Base-by-base conservation (phyloP, 2,888 invertebrate genomes). In the Polyommatus icarus region DNA sequence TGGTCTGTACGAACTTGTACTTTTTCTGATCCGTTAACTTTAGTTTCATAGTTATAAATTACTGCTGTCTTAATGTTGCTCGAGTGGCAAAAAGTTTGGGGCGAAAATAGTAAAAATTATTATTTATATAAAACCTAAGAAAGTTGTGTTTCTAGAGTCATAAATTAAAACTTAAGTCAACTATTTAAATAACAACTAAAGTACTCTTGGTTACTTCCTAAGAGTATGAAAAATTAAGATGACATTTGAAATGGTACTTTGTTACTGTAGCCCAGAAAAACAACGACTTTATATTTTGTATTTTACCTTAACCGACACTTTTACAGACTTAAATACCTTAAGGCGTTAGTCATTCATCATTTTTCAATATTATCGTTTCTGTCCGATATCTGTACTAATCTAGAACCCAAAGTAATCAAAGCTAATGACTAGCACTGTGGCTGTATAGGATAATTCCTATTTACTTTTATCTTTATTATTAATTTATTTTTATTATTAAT, bases 21-120 rank as follows among this genome's bases (percentile, higher is more conserved):
- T 67, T 67, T 67, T 67, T 67, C 67, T 32, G 29, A 67, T 67
- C 67, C 24, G 67, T 32, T 67, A 67, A 67, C 67, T 67, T 67
- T 67, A 67, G 67, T 67, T 67, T 29, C 67, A 67, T 67, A 67
- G 67, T 67, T 67, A 67, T 32, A 67, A 67, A 67, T 67, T 67
- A 67, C 67, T 67, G 29, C 1, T 29, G n/a, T 59, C n/a, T 59
- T 59, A 59, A 59, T 54, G 54, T 18, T 15, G 54, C 54, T 54
- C 18, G 54, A 54, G 10, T 46, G 54, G 54, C 18, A 18, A 54
- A 54, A 54, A 54, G 46, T 46, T 46, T 12, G 46, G 10, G 10
- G 46, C 5, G 54, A 54, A 54, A 54, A 18, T 18, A 54, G 54
- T 18, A 18, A 54, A 54, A 54, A 18, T 18, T 4, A 1, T 54